Conservation (phyloP, 2,797 vertebrate species). For the Chiloscyllium punctatum region DNA sequence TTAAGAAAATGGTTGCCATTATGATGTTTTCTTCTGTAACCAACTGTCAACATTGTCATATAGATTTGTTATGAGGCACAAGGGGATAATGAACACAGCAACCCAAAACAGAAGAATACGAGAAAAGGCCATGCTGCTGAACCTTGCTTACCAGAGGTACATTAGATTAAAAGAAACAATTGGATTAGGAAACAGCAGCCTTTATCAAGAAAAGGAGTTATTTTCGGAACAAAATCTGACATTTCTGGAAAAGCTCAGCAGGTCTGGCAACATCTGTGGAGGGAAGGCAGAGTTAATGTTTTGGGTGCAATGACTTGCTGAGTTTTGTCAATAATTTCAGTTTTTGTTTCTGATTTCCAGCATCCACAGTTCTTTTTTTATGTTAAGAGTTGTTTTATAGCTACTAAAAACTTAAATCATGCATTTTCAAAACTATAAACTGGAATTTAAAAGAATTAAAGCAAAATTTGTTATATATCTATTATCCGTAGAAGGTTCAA, state of each 20-base stretch:
- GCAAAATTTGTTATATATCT: not conserved
- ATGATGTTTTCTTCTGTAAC: not conserved
- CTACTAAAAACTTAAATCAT: not conserved
- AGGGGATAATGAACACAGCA: not conserved
- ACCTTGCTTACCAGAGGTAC: too few species aligned
- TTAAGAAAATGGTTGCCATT: not conserved
- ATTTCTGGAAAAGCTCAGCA: too few species aligned
- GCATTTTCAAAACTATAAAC: not conserved
- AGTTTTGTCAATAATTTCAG: too few species aligned
- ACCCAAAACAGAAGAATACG: not conserved
- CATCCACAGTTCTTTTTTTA: too few species aligned
- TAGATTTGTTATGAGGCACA: not conserved
- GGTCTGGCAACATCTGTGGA: too few species aligned
- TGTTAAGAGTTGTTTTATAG: too few species aligned
- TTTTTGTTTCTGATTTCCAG: too few species aligned
- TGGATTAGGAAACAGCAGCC: not conserved
- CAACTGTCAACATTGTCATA: slow-evolving; percentile 1
- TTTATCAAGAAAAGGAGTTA: not conserved
- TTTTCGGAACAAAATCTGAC: not conserved
- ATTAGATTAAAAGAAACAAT: too few species aligned
- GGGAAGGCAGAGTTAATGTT: too few species aligned
- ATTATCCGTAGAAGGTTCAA: not conserved
- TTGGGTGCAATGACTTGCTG: too few species aligned
- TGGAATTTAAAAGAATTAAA: not conserved
- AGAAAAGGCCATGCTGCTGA: not conserved